Evolutionary conservation across 2,888 invertebrate species (phyloP).

Genomic region (Acleris holmiana): DNA sequence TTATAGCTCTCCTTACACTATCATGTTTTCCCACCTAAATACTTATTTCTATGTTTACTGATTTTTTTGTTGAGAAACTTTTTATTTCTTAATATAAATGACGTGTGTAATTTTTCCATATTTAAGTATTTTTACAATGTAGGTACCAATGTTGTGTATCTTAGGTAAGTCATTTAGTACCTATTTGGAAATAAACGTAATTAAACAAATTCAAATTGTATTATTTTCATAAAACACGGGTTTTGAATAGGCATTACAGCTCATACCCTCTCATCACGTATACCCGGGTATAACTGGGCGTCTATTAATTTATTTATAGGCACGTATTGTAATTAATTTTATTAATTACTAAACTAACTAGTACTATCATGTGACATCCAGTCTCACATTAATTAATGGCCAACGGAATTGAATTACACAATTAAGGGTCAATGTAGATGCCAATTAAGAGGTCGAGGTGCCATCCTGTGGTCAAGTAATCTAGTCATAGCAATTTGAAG

Average conservation of each 20-base stretch:
- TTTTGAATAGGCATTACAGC: background rate
- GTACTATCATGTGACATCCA: constrained; percentile 6
- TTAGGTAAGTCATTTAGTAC: constrained; percentile 27
- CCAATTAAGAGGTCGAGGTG: constrained; percentile 55
- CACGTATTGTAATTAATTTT: background rate
- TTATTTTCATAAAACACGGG: background rate
- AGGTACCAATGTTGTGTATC: constrained; percentile 34
- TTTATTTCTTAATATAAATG: constrained; percentile 16
- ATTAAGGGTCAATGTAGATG: constrained; percentile 65
- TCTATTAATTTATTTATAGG: too few species aligned
- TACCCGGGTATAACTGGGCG: too few species aligned
- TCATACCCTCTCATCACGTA: too few species aligned
- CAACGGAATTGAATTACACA: constrained; percentile 40
- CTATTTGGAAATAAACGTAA: constrained; percentile 35
- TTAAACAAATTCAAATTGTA: background rate
- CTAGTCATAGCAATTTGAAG: constrained; percentile 21
- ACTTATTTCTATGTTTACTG: constrained; percentile 16
- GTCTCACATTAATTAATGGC: constrained; percentile 31
- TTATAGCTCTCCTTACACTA: constrained; percentile 26
- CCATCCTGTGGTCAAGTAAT: constrained; percentile 19
- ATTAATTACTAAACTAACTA: background rate
- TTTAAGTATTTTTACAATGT: constrained; percentile 17
- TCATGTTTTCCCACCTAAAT: constrained; percentile 27
- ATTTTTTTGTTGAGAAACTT: constrained; percentile 17
- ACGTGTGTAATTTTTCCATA: constrained; percentile 4